phyloP scores from a whole-genome alignment of 2,888 invertebrate species.

The Tenthredo notha region DNA sequence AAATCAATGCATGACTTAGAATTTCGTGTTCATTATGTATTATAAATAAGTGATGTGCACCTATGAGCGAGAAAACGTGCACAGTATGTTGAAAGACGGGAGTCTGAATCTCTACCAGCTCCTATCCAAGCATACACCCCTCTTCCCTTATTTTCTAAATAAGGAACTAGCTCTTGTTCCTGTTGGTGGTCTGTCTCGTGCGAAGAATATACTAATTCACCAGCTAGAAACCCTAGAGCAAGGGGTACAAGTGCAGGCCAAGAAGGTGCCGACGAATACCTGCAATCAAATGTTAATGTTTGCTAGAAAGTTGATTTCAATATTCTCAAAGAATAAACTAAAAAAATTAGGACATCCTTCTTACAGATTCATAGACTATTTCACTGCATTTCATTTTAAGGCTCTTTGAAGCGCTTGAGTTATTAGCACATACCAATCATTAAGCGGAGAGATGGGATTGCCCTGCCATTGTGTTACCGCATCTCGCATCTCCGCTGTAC shows the following conservation, averaged over 20 bases:
- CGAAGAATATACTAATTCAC: conserved; percentile 70
- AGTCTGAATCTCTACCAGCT: conserved; percentile 93
- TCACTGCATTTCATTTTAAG: background rate
- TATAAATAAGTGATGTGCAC: conserved; percentile 61
- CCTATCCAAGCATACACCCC: conserved; percentile 95
- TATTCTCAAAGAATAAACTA: background rate
- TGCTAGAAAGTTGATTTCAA: conserved; percentile 1
- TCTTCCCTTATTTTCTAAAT: conserved; percentile 74
- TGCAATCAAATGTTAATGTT: conserved; percentile 49
- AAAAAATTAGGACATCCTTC: too few relatives aligned
- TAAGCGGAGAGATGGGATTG: conserved; percentile 90
- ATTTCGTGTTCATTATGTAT: background rate
- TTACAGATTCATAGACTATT: background rate
- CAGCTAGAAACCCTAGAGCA: conserved; percentile 75
- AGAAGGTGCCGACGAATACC: conserved; percentile 73
- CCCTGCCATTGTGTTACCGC: conserved; percentile 87
- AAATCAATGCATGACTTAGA: background rate
- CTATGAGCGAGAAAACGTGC: conserved; percentile 88
- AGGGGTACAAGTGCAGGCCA: conserved; percentile 74
- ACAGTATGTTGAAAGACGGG: conserved; percentile 87
- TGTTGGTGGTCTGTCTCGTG: conserved; percentile 68
- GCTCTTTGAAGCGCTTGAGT: background rate
- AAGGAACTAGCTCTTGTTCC: conserved; percentile 75
- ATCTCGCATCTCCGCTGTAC: conserved; percentile 87
- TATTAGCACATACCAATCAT: conserved; percentile 85